Evolutionary conservation across 1,140 invertebrate species (phyloP).

Genomic region (Drosophila burlai): DNA sequence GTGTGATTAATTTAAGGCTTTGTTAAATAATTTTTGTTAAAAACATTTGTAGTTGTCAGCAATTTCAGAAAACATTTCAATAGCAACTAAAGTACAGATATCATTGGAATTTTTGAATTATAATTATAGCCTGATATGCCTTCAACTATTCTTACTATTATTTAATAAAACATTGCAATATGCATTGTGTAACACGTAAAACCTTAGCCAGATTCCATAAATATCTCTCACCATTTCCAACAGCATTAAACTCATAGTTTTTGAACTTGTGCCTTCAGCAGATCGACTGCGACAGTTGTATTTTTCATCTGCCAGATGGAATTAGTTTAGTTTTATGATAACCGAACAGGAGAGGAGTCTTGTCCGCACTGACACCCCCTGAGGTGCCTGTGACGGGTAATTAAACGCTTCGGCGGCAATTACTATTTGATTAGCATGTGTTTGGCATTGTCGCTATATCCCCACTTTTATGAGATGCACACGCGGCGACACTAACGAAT

Average conservation of each 20-base stretch:
- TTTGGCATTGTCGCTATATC: conserved; percentile 33
- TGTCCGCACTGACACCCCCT: conserved; percentile 49
- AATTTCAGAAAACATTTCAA: too few species aligned
- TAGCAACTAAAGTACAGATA: too few species aligned
- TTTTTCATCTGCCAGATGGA: conserved; percentile 11
- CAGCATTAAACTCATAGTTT: not conserved
- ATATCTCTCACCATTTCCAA: conserved; percentile 8
- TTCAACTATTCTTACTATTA: too few species aligned
- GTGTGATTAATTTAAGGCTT: not conserved
- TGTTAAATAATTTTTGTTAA: too few species aligned
- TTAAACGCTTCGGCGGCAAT: conserved; percentile 37
- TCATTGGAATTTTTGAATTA: not conserved
- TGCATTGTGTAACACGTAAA: not conserved
- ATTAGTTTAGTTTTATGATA: conserved; percentile 25
- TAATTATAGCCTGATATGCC: not conserved
- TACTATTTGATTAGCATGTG: conserved; percentile 47
- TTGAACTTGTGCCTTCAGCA: not conserved
- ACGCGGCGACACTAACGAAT: conserved; percentile 34
- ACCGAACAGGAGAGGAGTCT: conserved; percentile 8
- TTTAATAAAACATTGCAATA: not conserved
- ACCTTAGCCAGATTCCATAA: not conserved
- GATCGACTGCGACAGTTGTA: conserved; percentile 9
- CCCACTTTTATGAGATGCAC: conserved; percentile 41
- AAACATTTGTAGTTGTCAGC: too few species aligned
- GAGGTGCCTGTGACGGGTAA: conserved; percentile 28